phyloP scores from a whole-genome alignment of 2,888 invertebrate species.

The Luperina testacea region DNA sequence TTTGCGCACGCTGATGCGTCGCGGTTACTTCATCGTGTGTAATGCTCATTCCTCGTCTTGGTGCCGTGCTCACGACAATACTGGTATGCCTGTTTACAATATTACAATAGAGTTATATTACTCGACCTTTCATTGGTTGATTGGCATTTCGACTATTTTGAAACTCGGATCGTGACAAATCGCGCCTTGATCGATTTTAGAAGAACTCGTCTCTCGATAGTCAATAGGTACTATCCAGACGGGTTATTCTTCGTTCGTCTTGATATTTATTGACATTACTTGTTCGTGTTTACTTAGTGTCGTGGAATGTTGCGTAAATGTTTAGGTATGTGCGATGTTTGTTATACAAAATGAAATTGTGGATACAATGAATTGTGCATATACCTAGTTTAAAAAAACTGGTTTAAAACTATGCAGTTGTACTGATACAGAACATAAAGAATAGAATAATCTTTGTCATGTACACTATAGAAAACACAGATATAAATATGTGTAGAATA shows the following conservation, averaged over 20 bases:
- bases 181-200: constrained; percentile 57
- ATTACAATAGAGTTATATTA: constrained; percentile 65
- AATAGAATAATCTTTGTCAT: neutral
- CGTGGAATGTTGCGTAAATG: constrained; percentile 32
- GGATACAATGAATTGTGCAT: too few relatives aligned
- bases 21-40: constrained; percentile 68
- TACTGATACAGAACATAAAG: neutral
- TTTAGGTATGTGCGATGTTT: constrained; percentile 31
- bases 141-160: constrained; percentile 76
- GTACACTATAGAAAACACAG: neutral
- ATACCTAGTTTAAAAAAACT: constrained; percentile 24
- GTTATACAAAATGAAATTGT: constrained; percentile 21
- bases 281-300: constrained; percentile 31
- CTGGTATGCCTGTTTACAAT: constrained; percentile 68
- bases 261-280: constrained; percentile 44
- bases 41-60: constrained; percentile 62
- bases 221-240: constrained; percentile 8
- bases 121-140: constrained; percentile 63
- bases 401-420: constrained; percentile 6
- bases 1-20: constrained; percentile 45
- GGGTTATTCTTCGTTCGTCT: constrained; percentile 23
- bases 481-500: neutral
- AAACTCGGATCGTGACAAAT: constrained; percentile 70
- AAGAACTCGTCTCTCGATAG: constrained; percentile 30
- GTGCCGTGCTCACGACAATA: constrained; percentile 70